Percentiles rank a stretch among this genome's conserved stretches.
These are phyloP conservation scores for Mustela lutreola DNA, from an alignment of 2,113 vertebrate genomes.

Conservation along the genomic window DNA sequence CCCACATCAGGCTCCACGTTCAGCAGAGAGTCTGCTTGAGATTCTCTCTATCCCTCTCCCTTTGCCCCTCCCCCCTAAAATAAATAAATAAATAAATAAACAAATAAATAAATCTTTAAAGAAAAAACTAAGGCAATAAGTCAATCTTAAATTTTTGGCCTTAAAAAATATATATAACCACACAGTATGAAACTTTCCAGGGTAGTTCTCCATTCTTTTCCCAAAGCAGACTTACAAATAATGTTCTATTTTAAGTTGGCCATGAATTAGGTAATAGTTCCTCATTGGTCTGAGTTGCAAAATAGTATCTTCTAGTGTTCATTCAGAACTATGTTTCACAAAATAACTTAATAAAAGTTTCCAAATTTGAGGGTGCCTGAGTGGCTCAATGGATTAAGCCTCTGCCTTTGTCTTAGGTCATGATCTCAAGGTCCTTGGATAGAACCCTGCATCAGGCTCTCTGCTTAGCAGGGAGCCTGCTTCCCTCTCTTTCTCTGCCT, in stretches of 20 bases:
- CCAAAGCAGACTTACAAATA: conserved; percentile 33
- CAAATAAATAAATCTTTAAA: background rate
- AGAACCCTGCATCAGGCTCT: background rate
- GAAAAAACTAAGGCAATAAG: background rate
- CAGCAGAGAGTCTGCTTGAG: background rate
- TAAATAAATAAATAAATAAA: background rate
- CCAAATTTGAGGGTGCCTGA: background rate
- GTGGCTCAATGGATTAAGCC: background rate
- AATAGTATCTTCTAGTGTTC: background rate
- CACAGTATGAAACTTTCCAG: background rate
- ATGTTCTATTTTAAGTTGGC: background rate
- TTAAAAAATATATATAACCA: background rate
- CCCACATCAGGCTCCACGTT: background rate
- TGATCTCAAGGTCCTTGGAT: background rate
- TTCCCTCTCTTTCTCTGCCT: no score
- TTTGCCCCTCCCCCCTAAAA: background rate
- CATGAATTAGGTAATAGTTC: conserved; percentile 2
- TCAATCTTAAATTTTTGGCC: background rate
- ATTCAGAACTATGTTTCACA: conserved; percentile 11
- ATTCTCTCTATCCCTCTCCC: background rate
- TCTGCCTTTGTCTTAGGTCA: background rate
- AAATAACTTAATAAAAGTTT: conserved; percentile 39
- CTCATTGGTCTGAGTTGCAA: conserved; percentile 4
- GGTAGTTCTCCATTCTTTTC: background rate
- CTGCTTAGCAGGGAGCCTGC: no score